Percentiles rank a stretch among this genome's conserved stretches.
Evolutionary conservation across 2,797 vertebrate genomes (phyloP).

Genomic region (Vultur gryphus): DNA sequence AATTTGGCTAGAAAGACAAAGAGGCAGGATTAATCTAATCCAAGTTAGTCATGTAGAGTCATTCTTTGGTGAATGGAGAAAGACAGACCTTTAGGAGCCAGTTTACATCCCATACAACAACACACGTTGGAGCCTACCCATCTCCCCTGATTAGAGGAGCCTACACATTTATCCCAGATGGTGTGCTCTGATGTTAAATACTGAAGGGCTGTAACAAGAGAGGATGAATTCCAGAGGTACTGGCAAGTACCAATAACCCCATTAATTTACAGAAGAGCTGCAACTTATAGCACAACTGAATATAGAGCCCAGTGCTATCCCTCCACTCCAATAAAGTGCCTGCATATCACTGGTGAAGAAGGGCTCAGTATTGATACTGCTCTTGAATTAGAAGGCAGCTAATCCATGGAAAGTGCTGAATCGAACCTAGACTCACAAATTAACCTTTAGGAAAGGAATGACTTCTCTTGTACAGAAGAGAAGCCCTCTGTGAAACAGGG

Average conservation of each 20-base stretch:
- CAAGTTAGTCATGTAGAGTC: neutral
- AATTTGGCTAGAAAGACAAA: neutral
- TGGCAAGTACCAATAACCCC: neutral
- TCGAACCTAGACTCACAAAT: neutral
- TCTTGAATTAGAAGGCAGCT: neutral
- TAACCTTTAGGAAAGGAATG: constrained; percentile 48
- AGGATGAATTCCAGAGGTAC: neutral
- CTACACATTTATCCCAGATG: neutral
- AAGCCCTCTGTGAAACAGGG: neutral
- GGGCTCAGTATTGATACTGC: neutral
- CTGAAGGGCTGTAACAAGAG: neutral
- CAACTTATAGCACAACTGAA: neutral
- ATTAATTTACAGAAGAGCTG: neutral
- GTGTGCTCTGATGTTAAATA: neutral
- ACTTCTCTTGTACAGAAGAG: neutral
- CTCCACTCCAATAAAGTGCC: neutral
- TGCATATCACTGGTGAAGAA: neutral
- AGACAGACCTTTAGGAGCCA: neutral
- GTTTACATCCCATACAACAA: neutral
- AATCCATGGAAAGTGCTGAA: neutral
- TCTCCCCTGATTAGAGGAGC: neutral
- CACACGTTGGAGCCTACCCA: rapidly evolving
- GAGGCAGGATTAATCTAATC: neutral
- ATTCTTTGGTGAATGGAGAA: neutral
- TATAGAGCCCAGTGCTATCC: rapidly evolving